Base-by-base conservation (phyloP, 2,888 invertebrate species). In the Ochropleura leucogaster region DNA sequence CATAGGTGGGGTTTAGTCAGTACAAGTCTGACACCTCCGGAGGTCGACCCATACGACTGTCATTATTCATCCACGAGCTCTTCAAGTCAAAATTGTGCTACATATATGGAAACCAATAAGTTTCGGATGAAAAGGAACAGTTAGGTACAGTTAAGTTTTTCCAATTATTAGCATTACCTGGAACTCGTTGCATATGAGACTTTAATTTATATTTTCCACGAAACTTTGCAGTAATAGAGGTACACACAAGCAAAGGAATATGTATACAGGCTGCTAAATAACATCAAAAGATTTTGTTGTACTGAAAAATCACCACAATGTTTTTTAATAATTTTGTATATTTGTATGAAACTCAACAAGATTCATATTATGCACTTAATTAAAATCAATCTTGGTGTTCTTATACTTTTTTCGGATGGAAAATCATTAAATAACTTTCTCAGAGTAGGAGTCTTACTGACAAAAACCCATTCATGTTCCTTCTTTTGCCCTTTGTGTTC, bases 171-270 rank as follows among this genome's bases (percentile, higher is more conserved):
- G 8, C 0, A 20, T 74, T 73, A 20, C 74, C 20, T 7, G 14
- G 51, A 62, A 74, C 12, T 3, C 46, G 46, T 14, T 14, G 40
- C 60, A n/a, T 40, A 51, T n/a, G 55, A 18, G n/a, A 40, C 30
- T 76, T 60, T 66, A 47, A 75, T 75, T 75, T 59, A 1, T 20
- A 47, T 20, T 73, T 72, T 46, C 55, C 53, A 18, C 14, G 62
- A 18, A 18, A 74, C 40, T 47, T 47, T 42, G 30, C 30, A 18
- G 12, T 53, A 74, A 49, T 20, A 40, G 4, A 7, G 7, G 51
- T 74, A 74, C 60, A 74, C 3, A 62, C 51, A 3, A 74, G 62
- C 14, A 7, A 18, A 51, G 0, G 14, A 7, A 10, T 40, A 10
- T n/a, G 59, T 49, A 0, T 4, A 42, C 44, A 51, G 12, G 49